These are phyloP conservation scores for Acronicta psi DNA, from an alignment of 2,888 invertebrate species.

Conservation along the genomic window DNA sequence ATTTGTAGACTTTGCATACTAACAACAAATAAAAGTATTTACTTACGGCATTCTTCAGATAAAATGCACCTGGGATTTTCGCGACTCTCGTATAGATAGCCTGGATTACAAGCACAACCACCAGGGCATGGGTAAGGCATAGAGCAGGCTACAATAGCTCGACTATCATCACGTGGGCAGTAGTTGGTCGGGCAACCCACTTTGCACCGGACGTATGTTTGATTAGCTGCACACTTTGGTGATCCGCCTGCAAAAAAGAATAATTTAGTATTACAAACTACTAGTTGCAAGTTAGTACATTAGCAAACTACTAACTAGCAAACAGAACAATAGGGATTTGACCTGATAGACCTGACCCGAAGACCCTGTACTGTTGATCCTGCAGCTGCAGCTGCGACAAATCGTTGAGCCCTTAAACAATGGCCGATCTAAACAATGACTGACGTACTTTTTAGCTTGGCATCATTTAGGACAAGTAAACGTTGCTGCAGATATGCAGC, in stretches of 20 bases:
- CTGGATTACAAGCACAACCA: conserved; percentile 68
- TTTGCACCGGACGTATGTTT: conserved; percentile 63
- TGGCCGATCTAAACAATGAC: too few species aligned
- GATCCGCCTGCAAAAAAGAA: conserved; percentile 15
- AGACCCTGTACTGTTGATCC: too few species aligned
- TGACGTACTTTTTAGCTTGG: too few species aligned
- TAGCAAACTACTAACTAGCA: too few species aligned
- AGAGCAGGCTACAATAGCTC: conserved; percentile 57
- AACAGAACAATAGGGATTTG: too few species aligned
- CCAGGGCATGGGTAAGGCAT: conserved; percentile 62
- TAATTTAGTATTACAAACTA: background rate
- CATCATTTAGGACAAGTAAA: too few species aligned
- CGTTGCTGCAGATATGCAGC: too few species aligned
- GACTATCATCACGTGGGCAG: conserved; percentile 64
- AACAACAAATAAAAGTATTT: background rate
- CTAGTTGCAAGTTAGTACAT: too few species aligned
- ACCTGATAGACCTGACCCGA: too few species aligned
- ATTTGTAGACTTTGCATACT: too few species aligned
- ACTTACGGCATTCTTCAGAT: conserved; percentile 63
- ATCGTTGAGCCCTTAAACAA: too few species aligned
- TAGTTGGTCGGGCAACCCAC: conserved; percentile 59
- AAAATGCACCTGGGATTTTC: conserved; percentile 25
- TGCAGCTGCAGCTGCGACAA: too few species aligned
- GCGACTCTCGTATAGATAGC: conserved; percentile 49
- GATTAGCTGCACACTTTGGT: conserved; percentile 52